These are phyloP conservation scores for Eulemur rufifrons DNA, from an alignment of 2,113 vertebrate genomes.

Conservation along the genomic window DNA sequence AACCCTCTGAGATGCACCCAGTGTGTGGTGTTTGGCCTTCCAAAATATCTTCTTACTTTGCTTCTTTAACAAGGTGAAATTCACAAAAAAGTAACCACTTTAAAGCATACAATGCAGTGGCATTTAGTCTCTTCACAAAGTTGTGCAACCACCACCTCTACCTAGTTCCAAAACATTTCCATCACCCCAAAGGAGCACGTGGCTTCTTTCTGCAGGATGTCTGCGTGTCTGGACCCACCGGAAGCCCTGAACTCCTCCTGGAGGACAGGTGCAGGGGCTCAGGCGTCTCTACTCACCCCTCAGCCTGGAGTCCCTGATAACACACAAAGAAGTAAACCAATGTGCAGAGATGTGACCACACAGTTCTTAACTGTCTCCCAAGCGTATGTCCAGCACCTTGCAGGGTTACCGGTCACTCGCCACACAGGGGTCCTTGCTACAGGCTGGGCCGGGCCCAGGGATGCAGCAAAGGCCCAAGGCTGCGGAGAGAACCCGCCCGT, in stretches of 20 bases:
- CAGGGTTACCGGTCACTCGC: rapidly evolving
- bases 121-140: rapidly evolving
- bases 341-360: rapidly evolving
- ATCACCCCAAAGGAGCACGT: rapidly evolving
- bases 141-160: neutral
- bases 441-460: neutral
- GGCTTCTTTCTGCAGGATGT: neutral
- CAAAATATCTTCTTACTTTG: neutral
- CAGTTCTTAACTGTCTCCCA: rapidly evolving
- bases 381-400: rapidly evolving
- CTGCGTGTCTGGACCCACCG: rapidly evolving
- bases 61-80: neutral
- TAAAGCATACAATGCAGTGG: rapidly evolving
- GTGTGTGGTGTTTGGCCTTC: neutral
- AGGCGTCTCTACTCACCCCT: neutral
- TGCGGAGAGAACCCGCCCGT: neutral
- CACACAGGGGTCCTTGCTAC: rapidly evolving
- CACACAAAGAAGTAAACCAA: rapidly evolving
- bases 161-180: neutral
- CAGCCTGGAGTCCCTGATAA: neutral
- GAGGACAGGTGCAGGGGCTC: rapidly evolving
- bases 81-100: neutral
- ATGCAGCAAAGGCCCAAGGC: too few species aligned
- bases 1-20: neutral
- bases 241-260: neutral